Conservation (phyloP, 2,113 vertebrate species). For the Galbula dea region DNA sequence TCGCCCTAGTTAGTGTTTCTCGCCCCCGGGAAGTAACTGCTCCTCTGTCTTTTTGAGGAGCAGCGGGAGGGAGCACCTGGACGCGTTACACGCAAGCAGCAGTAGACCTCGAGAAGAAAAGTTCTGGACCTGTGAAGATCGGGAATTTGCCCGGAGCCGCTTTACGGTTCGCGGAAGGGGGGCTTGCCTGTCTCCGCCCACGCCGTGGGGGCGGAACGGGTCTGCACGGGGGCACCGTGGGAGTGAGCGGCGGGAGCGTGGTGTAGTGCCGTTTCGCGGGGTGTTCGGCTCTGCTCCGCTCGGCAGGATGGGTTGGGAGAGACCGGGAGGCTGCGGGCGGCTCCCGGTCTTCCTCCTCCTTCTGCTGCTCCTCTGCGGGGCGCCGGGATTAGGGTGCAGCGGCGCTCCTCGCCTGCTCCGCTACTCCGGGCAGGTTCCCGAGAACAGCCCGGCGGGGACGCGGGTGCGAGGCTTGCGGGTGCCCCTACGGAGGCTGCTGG, state of each 20-base stretch:
- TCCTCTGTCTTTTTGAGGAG: not conserved
- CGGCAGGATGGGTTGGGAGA: not conserved
- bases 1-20: too few relatives aligned
- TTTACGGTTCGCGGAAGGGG: fast-evolving
- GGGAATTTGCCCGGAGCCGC: fast-evolving
- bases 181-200: not conserved
- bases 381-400: not conserved
- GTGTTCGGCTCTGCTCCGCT: not conserved
- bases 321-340: not conserved
- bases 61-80: not conserved
- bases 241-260: not conserved
- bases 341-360: not conserved
- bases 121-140: fast-evolving
- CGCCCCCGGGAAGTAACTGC: not conserved
- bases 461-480: not conserved
- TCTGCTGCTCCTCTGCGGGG: not conserved
- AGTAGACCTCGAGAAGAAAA: too few relatives aligned
- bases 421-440: slow-evolving; percentile 21
- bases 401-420: not conserved
- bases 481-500: not conserved
- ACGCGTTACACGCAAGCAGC: too few relatives aligned
- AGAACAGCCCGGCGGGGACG: slow-evolving; percentile 35
- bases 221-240: not conserved
- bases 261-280: not conserved
- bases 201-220: not conserved